Evolutionary conservation across 1,140 invertebrate genomes (phyloP).

Genomic region (Drosophila varians): DNA sequence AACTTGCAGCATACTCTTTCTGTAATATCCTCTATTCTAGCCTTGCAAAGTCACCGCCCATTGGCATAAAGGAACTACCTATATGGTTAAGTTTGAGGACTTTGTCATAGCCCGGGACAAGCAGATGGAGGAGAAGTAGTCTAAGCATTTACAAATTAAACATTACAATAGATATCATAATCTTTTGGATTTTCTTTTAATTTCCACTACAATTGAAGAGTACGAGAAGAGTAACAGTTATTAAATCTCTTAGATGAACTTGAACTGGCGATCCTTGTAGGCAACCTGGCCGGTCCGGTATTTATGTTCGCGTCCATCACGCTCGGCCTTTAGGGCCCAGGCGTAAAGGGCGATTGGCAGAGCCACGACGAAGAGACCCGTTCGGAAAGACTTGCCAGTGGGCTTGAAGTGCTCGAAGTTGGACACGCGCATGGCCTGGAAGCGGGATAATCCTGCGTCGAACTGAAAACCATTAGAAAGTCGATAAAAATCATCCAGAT

Average conservation of each 20-base stretch:
- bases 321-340: slow-evolving; percentile 85
- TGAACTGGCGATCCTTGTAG: slow-evolving; percentile 88
- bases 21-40: slow-evolving; percentile 85
- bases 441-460: slow-evolving; percentile 89
- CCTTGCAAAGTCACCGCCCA: slow-evolving; percentile 98
- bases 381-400: slow-evolving; percentile 85
- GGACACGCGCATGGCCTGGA: slow-evolving; percentile 87
- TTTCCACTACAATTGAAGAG: slow-evolving; percentile 43
- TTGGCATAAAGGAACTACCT: slow-evolving; percentile 99
- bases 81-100: slow-evolving; percentile 99
- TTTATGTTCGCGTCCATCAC: slow-evolving; percentile 85
- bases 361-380: slow-evolving; percentile 85
- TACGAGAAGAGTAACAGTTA: slow-evolving; percentile 3
- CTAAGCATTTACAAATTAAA: slow-evolving; percentile 4
- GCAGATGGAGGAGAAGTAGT: slow-evolving; percentile 91
- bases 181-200: slow-evolving; percentile 41
- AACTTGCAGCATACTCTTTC: slow-evolving; percentile 22
- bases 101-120: slow-evolving; percentile 96
- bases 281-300: slow-evolving; percentile 88
- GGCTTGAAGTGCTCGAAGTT: slow-evolving; percentile 88
- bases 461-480: slow-evolving; percentile 85
- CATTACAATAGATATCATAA: slow-evolving; percentile 4
- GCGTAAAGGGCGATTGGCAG: slow-evolving; percentile 86
- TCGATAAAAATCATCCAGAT: slow-evolving; percentile 11
- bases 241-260: slow-evolving; percentile 84